Conservation (phyloP, 23 tunicate species). For the Corella eumyota region DNA sequence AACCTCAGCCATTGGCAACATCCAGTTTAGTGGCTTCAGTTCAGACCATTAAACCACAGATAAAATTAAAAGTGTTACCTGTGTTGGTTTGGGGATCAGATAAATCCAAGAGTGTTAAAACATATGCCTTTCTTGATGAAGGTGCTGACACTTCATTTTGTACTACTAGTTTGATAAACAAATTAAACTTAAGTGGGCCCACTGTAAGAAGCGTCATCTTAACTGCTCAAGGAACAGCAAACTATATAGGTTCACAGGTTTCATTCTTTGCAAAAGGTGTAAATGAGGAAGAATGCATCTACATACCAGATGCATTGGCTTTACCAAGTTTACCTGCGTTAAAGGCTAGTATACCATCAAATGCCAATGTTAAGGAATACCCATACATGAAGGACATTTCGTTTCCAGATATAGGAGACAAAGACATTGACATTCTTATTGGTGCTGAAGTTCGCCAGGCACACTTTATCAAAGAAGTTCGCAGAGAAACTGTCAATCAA, state of each 20-base stretch:
- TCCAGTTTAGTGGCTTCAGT: too few relatives aligned
- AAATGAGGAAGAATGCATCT: background rate
- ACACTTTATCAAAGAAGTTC: too few relatives aligned
- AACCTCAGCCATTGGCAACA: too few relatives aligned
- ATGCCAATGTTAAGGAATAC: background rate
- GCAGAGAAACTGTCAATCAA: too few relatives aligned
- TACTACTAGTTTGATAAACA: background rate
- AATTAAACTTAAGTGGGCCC: background rate
- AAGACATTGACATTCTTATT: slow-evolving; percentile 5
- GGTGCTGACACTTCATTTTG: background rate
- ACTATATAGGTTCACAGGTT: background rate
- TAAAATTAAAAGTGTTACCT: background rate
- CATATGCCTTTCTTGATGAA: slow-evolving; percentile 10
- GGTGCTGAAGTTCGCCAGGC: slow-evolving; percentile 6
- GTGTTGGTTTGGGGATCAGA: slow-evolving; percentile 3
- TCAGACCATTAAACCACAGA: too few relatives aligned
- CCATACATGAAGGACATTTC: slow-evolving; percentile 1
- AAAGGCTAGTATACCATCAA: slow-evolving; percentile 3
- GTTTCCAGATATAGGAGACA: slow-evolving; percentile 1
- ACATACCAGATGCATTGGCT: background rate
- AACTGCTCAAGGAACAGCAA: too few relatives aligned
- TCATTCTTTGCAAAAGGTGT: background rate
- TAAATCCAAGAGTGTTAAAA: background rate
- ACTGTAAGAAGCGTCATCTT: too few relatives aligned
- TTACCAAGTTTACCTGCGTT: background rate